phyloP scores from a whole-genome alignment of 1,140 invertebrate genomes.

The Drosophila bocqueti region DNA sequence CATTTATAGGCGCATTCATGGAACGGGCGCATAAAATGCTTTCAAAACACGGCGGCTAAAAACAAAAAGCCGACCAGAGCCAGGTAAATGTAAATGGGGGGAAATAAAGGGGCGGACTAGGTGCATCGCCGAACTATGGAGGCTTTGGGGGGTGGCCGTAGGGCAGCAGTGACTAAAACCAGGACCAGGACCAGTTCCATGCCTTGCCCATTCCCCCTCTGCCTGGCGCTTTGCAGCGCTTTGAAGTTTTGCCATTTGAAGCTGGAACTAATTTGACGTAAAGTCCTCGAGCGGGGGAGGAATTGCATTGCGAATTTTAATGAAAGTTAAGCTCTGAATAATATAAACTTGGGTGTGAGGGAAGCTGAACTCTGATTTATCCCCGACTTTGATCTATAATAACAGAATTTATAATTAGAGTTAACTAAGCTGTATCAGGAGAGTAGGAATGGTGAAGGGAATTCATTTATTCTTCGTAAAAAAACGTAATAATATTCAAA shows the following conservation, averaged over 20 bases:
- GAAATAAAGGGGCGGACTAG: conserved; percentile 1
- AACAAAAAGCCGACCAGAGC: conserved; percentile 33
- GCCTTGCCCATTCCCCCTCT: neutral
- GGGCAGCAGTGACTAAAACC: conserved; percentile 21
- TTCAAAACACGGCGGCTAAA: conserved; percentile 44
- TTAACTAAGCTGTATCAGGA: too few species aligned
- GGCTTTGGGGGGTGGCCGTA: neutral
- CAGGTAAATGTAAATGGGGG: conserved; percentile 23
- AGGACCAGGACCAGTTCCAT: conserved; percentile 16
- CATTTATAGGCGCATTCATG: conserved; percentile 45
- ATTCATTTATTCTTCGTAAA: too few species aligned
- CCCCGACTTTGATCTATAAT: conserved; percentile 1
- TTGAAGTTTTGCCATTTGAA: conserved; percentile 51
- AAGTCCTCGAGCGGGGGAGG: conserved; percentile 18
- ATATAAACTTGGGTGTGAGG: neutral
- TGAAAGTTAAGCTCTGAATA: conserved; percentile 31
- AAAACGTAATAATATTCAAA: neutral
- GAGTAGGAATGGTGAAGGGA: neutral
- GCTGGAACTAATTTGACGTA: conserved; percentile 48
- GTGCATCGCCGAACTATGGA: conserved; percentile 16
- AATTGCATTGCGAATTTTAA: conserved; percentile 30
- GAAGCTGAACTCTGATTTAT: conserved; percentile 2
- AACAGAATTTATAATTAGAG: neutral
- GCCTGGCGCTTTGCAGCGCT: conserved; percentile 10
- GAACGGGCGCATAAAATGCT: conserved; percentile 35